A percentile compares a stretch with the other conserved stretches of the same genome.
Evolutionary conservation across 2,113 vertebrate genomes (phyloP).

Genomic region (Tragulus kanchil): DNA sequence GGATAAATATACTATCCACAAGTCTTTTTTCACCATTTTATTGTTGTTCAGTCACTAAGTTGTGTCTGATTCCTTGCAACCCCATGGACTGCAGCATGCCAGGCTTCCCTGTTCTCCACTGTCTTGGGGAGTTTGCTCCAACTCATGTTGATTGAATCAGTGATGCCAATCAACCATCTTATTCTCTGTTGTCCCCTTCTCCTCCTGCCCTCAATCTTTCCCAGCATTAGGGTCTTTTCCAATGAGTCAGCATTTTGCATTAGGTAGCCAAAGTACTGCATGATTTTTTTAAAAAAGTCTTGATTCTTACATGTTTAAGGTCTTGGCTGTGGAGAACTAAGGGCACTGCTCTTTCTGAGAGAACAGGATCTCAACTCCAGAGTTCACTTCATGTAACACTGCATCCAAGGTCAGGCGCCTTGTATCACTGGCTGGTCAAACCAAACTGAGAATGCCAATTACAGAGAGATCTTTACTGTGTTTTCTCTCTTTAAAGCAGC

Average conservation of each 20-base stretch:
- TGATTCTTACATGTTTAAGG: not conserved
- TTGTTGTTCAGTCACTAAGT: not conserved
- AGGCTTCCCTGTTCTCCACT: too few species aligned
- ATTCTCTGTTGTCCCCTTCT: too few species aligned
- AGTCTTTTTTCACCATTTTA: not conserved
- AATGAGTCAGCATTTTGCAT: too few species aligned
- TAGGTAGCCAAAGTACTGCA: too few species aligned
- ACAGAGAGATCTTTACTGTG: constrained; percentile 11
- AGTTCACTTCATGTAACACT: constrained; percentile 13
- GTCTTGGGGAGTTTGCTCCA: too few species aligned
- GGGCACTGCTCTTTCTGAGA: constrained; percentile 1
- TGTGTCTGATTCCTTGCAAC: too few species aligned
- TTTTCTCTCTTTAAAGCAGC: constrained; percentile 67
- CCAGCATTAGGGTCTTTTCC: too few species aligned
- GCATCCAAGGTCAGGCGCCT: constrained; percentile 39
- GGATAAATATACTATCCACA: not conserved
- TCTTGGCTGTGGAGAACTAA: not conserved
- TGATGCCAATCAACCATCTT: too few species aligned
- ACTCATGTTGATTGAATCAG: too few species aligned
- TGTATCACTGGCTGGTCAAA: constrained; percentile 59
- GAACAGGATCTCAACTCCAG: not conserved
- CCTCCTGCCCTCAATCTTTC: too few species aligned
- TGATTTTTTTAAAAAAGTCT: not conserved
- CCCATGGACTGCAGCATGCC: too few species aligned
- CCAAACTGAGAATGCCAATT: constrained; percentile 11